Base-by-base conservation (phyloP, 2,797 vertebrate genomes). In the Limnodromus scolopaceus region DNA sequence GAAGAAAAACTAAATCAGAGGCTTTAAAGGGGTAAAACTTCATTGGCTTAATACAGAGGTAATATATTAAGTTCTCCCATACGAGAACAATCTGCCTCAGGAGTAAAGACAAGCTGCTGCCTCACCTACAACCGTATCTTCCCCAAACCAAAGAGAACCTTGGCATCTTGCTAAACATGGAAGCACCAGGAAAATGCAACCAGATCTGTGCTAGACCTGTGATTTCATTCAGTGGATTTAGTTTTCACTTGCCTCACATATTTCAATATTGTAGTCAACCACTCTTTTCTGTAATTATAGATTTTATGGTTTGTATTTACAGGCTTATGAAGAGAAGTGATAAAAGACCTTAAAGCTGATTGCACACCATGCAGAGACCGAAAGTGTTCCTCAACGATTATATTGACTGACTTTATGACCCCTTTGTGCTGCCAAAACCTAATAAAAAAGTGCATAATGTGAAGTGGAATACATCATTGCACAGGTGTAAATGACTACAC, bases 401-500 rank as follows among this genome's bases (percentile, higher is more conserved):
- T 96, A 92, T 32, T 87, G 81, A 92, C 91, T 94, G 91, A 89
- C 61, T 97, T 97, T 83, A 96, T 85, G 81, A 93, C 81, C 64
- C 69, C 57, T 86, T 72, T 87, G 54, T 93, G 72, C 87, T 92
- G 91, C 84, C 76, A 88, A 87, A 93, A 80, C 8, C 79, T 89
- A 57, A 88, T 86, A 89, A 93, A 93, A 83, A 75, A 69, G 9
- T 43, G 81, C 45, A 71, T 94, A 93, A 92, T 61, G 11, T 91
- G 69, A 93, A 95, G 68, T 80, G 57, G 77, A 95, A 95, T 78
- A 75, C 82, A 89, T 88, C 61, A 76, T 63, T 94, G 84, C 49
- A 81, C 89, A 95, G 94, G 91, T 96, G 87, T 90, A 91, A 96
- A 91, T 93, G 84, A 51, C 96, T 96, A 46, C 89, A 81, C 72